A percentile compares a stretch with the other conserved stretches of the same genome.
Conservation (phyloP, 2,797 vertebrate species). For the Notoglanidium macrostoma region DNA sequence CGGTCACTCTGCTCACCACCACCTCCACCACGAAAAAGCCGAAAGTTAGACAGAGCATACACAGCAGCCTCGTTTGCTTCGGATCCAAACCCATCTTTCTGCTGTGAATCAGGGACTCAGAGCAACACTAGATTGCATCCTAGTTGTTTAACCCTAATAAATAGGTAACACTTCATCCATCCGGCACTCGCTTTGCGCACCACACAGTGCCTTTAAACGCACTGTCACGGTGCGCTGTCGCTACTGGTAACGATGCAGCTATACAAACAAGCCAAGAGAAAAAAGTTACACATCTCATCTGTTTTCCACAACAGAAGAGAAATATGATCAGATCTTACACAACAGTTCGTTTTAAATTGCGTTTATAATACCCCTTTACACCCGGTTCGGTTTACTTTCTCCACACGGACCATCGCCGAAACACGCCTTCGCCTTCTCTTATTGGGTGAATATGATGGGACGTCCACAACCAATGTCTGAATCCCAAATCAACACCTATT, state of each 20-base stretch:
- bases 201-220: not conserved
- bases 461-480: not conserved
- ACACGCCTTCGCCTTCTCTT: constrained; percentile 28
- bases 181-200: not conserved
- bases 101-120: not conserved
- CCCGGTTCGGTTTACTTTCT: not conserved
- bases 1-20: constrained; percentile 80
- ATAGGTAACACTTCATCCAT: not conserved
- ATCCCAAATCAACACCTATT: constrained; percentile 9
- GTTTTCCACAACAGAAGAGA: not conserved
- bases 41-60: constrained; percentile 83
- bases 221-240: constrained; percentile 29
- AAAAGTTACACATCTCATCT: not conserved
- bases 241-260: constrained; percentile 27
- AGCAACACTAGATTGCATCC: constrained; percentile 2
- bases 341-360: not conserved
- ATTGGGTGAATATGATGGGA: constrained; percentile 45
- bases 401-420: not conserved
- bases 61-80: constrained; percentile 76
- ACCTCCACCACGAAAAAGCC: constrained; percentile 84
- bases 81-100: constrained; percentile 66
- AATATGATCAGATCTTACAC: not conserved
- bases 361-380: not conserved
- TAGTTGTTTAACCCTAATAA: not conserved
- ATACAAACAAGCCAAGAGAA: not conserved